These are phyloP conservation scores for Leptinotarsa rubiginosa DNA, from an alignment of 2,888 invertebrate genomes.

Conservation along the genomic window DNA sequence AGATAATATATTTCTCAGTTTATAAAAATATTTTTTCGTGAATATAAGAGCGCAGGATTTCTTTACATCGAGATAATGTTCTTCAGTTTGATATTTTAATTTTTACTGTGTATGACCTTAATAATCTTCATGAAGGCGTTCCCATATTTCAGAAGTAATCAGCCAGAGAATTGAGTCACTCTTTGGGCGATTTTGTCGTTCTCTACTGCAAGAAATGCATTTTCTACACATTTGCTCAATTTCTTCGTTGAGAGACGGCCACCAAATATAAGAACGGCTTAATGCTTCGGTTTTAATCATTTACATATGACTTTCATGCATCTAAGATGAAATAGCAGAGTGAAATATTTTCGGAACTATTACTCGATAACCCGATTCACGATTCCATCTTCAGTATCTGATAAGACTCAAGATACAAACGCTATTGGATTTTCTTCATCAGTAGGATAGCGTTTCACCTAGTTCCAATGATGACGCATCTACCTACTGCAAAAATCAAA, in stretches of 20 bases:
- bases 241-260: not conserved
- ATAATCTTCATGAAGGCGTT: not conserved
- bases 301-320: not conserved
- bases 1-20: no score
- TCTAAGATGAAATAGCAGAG: not conserved
- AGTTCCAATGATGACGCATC: conserved; percentile 24
- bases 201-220: not conserved
- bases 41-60: no score
- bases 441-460: conserved; percentile 6
- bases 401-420: not conserved
- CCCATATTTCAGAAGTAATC: not conserved
- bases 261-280: not conserved
- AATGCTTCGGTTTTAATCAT: not conserved
- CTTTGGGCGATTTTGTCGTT: not conserved
- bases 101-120: conserved; percentile 7
- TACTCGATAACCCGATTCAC: not conserved
- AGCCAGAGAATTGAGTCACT: not conserved
- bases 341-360: not conserved
- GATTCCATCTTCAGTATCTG: not conserved
- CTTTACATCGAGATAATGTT: no score
- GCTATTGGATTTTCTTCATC: not conserved
- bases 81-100: no score
- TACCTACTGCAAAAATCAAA: conserved; percentile 18
- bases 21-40: no score
- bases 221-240: not conserved